A percentile compares a stretch with the other conserved stretches of the same genome.
Evolutionary conservation across 2,888 invertebrate genomes (phyloP).

Genomic region (Entomobrya multifasciata): DNA sequence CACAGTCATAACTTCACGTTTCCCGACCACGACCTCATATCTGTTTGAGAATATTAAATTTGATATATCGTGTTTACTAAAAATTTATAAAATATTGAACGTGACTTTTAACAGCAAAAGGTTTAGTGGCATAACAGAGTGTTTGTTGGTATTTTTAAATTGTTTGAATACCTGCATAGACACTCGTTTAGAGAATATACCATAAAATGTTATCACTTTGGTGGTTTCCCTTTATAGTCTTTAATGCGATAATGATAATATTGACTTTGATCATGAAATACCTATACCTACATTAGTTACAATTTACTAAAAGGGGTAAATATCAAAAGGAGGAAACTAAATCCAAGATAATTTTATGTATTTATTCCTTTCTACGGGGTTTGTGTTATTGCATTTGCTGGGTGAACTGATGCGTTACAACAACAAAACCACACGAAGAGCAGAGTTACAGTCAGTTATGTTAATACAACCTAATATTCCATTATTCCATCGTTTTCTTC

Average conservation of each 20-base stretch:
- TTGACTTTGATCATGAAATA: conserved; percentile 36
- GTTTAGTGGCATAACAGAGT: background rate
- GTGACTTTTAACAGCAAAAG: background rate
- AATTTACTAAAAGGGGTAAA: background rate
- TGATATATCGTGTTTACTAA: background rate
- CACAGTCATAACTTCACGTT: background rate
- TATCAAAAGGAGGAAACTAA: background rate
- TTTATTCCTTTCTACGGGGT: background rate
- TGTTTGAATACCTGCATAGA: no score
- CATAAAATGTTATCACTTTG: conserved; percentile 13
- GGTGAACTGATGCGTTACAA: background rate
- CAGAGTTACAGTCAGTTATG: no score
- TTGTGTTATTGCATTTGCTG: background rate
- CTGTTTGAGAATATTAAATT: no score
- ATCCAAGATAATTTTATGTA: conserved; percentile 3
- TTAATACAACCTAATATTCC: background rate
- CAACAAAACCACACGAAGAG: background rate
- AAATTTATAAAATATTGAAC: background rate
- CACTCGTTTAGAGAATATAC: no score
- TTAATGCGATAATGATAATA: background rate
- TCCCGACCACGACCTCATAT: background rate
- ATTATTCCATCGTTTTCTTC: background rate
- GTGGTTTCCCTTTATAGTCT: conserved; percentile 14
- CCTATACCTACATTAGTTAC: no score
- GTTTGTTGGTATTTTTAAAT: no score